Evolutionary conservation across 1,140 invertebrate species (phyloP).

Genomic region (Dolichoris vasculosae): DNA sequence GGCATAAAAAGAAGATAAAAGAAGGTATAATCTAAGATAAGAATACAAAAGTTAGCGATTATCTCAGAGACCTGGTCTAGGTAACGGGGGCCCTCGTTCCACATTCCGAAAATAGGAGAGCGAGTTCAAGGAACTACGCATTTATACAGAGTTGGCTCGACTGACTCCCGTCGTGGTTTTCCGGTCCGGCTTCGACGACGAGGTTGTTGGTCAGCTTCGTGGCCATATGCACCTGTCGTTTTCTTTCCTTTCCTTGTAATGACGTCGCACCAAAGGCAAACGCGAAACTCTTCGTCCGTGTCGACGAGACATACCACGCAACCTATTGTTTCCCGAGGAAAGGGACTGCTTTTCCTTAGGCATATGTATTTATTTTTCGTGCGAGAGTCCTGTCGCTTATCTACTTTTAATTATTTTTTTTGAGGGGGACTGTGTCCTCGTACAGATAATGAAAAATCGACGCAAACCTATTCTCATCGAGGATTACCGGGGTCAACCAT

Average conservation of each 20-base stretch:
- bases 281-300: background rate
- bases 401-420: background rate
- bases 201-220: constrained; percentile 29
- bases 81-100: constrained; percentile 1
- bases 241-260: background rate
- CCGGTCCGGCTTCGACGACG: constrained; percentile 13
- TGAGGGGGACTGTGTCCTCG: background rate
- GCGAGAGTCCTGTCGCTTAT: background rate
- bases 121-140: constrained; percentile 40
- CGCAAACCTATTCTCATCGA: background rate
- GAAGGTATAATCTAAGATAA: constrained; percentile 24
- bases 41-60: constrained; percentile 23
- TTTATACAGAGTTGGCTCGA: background rate
- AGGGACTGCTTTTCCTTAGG: background rate
- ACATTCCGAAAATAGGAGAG: constrained; percentile 46
- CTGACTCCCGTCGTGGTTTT: constrained; percentile 23
- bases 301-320: background rate
- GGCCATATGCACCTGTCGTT: background rate
- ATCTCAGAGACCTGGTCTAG: background rate
- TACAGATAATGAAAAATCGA: background rate
- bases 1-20: background rate
- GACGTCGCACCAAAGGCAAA: too few species aligned
- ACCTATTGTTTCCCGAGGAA: background rate
- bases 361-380: background rate
- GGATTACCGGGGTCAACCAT: background rate